Evolutionary conservation across 2,113 vertebrate genomes (phyloP).

Genomic region (Rattus rattus): DNA sequence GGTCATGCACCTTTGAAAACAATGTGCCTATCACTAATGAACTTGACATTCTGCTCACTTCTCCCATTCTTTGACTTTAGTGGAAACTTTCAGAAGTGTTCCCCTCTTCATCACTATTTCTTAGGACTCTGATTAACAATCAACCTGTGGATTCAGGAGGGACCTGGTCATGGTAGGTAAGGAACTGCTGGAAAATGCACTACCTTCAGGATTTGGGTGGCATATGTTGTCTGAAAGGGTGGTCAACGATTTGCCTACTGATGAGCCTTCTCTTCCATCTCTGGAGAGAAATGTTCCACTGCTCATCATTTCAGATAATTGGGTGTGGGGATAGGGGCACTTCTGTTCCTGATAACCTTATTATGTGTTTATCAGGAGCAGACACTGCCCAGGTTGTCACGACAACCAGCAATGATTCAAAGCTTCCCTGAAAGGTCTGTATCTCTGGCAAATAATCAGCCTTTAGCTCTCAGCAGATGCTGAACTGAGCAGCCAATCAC

Average conservation of each 20-base stretch:
- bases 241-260: conserved; percentile 13
- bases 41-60: conserved; percentile 13
- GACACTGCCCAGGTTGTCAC: conserved; percentile 93
- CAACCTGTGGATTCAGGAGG: neutral
- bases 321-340: conserved; percentile 64
- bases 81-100: neutral
- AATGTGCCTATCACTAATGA: neutral
- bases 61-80: conserved; percentile 47
- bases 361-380: conserved; percentile 88
- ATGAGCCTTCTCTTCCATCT: neutral
- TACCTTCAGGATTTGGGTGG: conserved; percentile 57
- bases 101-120: neutral
- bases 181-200: conserved; percentile 63
- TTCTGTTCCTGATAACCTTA: conserved; percentile 88
- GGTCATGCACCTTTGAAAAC: conserved; percentile 25
- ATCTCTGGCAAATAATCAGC: conserved; percentile 92
- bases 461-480: conserved; percentile 93
- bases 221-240: conserved; percentile 59
- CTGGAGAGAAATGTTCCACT: conserved; percentile 74
- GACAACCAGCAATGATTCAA: conserved; percentile 94
- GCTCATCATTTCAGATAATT: conserved; percentile 69
- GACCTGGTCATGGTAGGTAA: conserved; percentile 63
- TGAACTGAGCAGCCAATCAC: conserved; percentile 90
- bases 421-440: conserved; percentile 90
- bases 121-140: neutral